Base-by-base conservation (phyloP, 2,113 vertebrate species). In the Procavia capensis region DNA sequence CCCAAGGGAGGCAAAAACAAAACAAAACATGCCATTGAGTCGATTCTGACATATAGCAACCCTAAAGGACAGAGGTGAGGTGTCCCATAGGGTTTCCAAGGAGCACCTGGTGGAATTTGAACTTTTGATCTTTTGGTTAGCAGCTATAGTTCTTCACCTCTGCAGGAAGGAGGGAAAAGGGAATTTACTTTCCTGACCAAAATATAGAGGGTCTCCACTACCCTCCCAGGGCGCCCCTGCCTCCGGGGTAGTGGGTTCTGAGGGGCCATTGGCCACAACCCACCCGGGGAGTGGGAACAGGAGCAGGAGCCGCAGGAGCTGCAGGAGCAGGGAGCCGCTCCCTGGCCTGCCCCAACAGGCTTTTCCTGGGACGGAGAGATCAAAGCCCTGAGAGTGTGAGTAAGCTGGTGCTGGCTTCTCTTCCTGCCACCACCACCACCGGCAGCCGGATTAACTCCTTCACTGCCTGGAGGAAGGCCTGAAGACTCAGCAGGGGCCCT, bases 281-380 rank as follows among this genome's bases (percentile, higher is more conserved):
- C 43, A 54, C 86, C 59, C 59, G 82, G 96, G 92, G 43, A 91
- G 6, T 90, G 83, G 70, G 39, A 84, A 94, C 29, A 39, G 95
- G 96, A 96, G 75, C 91, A 19, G 91, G 50, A 80, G 92, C 85
- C 31, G 34, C 91, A n/a, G n/a, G n/a, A n/a, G n/a, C n/a, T n/a
- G n/a, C 29, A 39, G 95, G 96, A 96, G 75, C 91, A 19, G 7
- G 91, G 50, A 80, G 92, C 85, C 31, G 34, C 91, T 94, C 90
- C 92, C 96, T 17, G 50, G 97, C 97, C 96, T 98, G 98, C 98
- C 97, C 94, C 25, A 54, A 97, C 94, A 92, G 92, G 97, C 95
- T 85, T 94, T 96, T 74, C 54, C 66, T 0, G 70, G 96, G 97
- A 97, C 72, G 29, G 68, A 10, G 95, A 98, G 98, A 98, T 98